phyloP scores from a whole-genome alignment of 2,888 invertebrate species.

The Habroteleia sp. region DNA sequence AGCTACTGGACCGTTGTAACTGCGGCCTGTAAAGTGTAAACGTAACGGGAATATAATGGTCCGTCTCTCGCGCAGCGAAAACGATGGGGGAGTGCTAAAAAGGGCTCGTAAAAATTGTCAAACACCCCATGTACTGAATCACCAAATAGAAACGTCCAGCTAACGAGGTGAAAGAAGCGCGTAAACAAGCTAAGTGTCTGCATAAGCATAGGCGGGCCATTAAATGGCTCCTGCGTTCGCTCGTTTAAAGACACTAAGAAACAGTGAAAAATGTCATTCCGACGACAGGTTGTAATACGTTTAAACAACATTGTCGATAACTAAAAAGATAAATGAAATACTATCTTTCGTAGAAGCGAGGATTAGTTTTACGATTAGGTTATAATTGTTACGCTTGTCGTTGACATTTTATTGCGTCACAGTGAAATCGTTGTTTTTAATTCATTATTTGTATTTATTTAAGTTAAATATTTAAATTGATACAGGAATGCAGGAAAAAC shows the following conservation, averaged over 20 bases:
- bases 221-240: conserved; percentile 56
- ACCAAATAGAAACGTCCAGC: conserved; percentile 65
- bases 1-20: conserved; percentile 56
- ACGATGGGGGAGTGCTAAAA: conserved; percentile 56
- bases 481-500: no score
- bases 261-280: conserved; percentile 39
- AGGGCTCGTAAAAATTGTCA: conserved; percentile 61
- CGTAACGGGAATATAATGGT: conserved; percentile 57
- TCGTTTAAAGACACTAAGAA: conserved; percentile 40
- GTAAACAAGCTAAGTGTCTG: conserved; percentile 67
- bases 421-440: no score
- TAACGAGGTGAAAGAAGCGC: conserved; percentile 63
- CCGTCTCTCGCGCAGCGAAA: conserved; percentile 23
- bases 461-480: no score
- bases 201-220: conserved; percentile 67
- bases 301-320: conserved; percentile 17
- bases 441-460: no score
- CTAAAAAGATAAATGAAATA: no score
- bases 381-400: no score
- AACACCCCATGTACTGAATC: conserved; percentile 58
- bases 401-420: no score
- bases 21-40: conserved; percentile 52
- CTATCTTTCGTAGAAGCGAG: no score
- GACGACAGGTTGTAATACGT: conserved; percentile 22
- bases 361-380: no score